Evolutionary conservation across 2,888 invertebrate genomes (phyloP).

Genomic region (Acrocera orbiculus): DNA sequence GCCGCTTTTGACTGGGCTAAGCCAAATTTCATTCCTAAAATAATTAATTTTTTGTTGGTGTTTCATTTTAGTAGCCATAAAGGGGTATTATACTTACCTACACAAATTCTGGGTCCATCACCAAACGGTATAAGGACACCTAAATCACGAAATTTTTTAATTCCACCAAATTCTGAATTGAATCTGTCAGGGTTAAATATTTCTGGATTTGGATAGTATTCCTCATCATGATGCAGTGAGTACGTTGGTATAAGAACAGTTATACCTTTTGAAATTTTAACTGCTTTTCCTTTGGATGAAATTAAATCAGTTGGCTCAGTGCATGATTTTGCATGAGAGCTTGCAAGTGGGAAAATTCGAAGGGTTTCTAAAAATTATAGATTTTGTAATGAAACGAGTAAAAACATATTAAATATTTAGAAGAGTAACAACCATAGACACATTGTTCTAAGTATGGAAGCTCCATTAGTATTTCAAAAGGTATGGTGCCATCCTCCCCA

Average conservation of each 20-base stretch:
- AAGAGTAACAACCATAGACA: conserved; percentile 20
- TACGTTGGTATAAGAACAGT: conserved; percentile 18
- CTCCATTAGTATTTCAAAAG: conserved; percentile 21
- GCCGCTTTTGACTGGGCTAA: conserved; percentile 23
- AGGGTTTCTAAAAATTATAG: no score
- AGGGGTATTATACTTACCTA: conserved; percentile 15
- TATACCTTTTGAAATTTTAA: conserved; percentile 16
- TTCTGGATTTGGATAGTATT: conserved; percentile 18
- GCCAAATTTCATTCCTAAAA: conserved; percentile 27
- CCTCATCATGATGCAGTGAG: conserved; percentile 19
- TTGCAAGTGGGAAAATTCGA: conserved; percentile 20
- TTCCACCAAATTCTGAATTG: conserved; percentile 18
- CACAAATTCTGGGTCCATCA: conserved; percentile 26
- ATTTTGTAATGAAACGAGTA: no score
- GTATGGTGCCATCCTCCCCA: conserved; percentile 13
- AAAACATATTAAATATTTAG: no score
- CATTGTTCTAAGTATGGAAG: conserved; percentile 25
- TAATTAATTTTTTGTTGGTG: not conserved
- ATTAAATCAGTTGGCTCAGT: conserved; percentile 18
- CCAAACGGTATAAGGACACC: conserved; percentile 23
- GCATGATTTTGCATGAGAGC: conserved; percentile 18
- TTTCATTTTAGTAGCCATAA: not conserved
- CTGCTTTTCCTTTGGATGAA: conserved; percentile 18
- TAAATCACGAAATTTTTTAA: conserved; percentile 19
- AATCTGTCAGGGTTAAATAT: conserved; percentile 25